Conservation (phyloP, 2,797 vertebrate genomes). For the Cossypha caffra region DNA sequence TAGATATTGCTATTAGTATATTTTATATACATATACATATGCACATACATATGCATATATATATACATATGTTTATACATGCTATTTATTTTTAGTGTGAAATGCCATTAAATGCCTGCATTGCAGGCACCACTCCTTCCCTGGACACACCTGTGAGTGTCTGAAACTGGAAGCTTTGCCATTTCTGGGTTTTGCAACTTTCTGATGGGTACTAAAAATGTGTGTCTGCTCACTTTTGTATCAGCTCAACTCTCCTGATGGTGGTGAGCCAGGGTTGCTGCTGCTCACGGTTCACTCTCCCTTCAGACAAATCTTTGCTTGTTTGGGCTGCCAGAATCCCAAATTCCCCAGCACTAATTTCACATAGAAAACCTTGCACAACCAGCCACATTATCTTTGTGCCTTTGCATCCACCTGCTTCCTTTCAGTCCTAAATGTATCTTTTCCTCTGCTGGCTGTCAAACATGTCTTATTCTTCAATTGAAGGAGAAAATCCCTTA, state of each 20-base stretch:
- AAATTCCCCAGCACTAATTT: neutral
- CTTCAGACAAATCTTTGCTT: neutral
- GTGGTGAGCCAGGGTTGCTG: neutral
- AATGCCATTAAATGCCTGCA: neutral
- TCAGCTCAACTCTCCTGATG: neutral
- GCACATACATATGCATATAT: too few relatives aligned
- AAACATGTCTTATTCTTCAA: slow-evolving; percentile 6
- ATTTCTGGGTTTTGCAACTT: neutral
- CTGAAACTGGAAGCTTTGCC: neutral
- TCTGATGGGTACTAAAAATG: neutral
- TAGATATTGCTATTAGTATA: neutral
- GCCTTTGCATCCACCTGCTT: neutral
- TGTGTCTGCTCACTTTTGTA: neutral
- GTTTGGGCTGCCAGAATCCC: neutral
- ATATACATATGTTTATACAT: too few relatives aligned
- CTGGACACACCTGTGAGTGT: neutral
- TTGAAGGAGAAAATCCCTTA: slow-evolving; percentile 58
- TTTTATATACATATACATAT: too few relatives aligned
- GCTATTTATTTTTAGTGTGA: neutral
- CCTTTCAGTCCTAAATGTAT: neutral
- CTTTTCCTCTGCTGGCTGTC: slow-evolving; percentile 44
- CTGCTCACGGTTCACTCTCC: neutral
- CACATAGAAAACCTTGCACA: neutral
- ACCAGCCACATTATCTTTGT: neutral
- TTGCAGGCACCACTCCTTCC: neutral